Percentiles rank a stretch among this genome's conserved stretches.
Evolutionary conservation across 2,797 vertebrate species (phyloP).

Genomic region (Prunella strophiata): DNA sequence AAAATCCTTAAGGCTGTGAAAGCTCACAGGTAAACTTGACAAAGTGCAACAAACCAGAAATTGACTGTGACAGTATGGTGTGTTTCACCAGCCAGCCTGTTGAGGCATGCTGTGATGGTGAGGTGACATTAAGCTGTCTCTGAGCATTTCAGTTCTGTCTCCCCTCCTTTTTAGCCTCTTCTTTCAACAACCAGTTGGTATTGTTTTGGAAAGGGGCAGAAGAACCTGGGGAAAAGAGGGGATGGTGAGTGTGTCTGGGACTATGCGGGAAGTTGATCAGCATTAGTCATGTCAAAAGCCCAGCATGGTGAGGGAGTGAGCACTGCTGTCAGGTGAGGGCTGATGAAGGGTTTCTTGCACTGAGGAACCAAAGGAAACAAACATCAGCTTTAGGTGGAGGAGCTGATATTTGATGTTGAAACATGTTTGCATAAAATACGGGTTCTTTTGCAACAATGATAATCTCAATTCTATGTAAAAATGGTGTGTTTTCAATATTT

Average conservation of each 20-base stretch:
- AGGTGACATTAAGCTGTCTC: not conserved
- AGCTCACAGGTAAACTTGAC: not conserved
- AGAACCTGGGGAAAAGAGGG: not conserved
- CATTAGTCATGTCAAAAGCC: not conserved
- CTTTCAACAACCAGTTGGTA: not conserved
- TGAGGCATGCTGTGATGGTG: not conserved
- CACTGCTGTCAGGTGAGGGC: not conserved
- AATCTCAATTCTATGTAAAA: not conserved
- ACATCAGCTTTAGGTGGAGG: not conserved
- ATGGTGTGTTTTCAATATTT: not conserved
- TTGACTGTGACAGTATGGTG: accelerated
- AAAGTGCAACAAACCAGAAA: not conserved
- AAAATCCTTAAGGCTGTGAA: not conserved
- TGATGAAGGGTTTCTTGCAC: too few species aligned
- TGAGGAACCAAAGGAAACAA: not conserved
- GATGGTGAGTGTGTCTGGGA: not conserved
- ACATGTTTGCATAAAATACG: not conserved
- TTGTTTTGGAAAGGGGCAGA: not conserved
- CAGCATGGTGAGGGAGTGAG: not conserved
- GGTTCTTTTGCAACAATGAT: not conserved
- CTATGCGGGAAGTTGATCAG: not conserved
- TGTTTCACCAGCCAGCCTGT: not conserved
- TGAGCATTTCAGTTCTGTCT: not conserved
- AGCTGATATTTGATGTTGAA: not conserved
- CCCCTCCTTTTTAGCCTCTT: not conserved